Conservation (phyloP, 2,113 vertebrate genomes). For the Loxodonta africana region DNA sequence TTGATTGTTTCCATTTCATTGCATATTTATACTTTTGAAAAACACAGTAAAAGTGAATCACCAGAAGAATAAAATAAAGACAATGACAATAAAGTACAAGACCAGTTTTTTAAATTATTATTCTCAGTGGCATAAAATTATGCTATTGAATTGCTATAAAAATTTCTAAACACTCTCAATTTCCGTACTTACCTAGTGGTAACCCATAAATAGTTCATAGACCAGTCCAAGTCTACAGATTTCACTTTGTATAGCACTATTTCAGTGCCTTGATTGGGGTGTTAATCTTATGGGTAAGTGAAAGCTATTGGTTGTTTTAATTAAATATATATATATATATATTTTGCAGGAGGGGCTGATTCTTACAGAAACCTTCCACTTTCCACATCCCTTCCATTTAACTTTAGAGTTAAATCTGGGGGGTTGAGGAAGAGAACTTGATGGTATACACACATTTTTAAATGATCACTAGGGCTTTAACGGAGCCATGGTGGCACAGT, state of each 20-base stretch:
- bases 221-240: background rate
- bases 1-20: background rate
- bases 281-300: background rate
- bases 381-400: background rate
- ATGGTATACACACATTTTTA: background rate
- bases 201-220: background rate
- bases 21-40: background rate
- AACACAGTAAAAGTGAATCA: background rate
- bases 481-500: too few species aligned
- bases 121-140: background rate
- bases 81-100: background rate
- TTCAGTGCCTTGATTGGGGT: background rate
- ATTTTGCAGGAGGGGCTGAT: background rate
- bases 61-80: background rate
- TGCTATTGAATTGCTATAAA: background rate
- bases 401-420: background rate
- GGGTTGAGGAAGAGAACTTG: background rate
- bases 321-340: background rate
- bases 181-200: background rate
- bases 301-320: conserved; percentile 12
- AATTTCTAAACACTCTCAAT: background rate
- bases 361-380: background rate
- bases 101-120: background rate
- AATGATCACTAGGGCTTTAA: background rate
- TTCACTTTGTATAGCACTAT: background rate